Base-by-base conservation (phyloP, 2,797 vertebrate genomes). In the Distichodus sexfasciatus region DNA sequence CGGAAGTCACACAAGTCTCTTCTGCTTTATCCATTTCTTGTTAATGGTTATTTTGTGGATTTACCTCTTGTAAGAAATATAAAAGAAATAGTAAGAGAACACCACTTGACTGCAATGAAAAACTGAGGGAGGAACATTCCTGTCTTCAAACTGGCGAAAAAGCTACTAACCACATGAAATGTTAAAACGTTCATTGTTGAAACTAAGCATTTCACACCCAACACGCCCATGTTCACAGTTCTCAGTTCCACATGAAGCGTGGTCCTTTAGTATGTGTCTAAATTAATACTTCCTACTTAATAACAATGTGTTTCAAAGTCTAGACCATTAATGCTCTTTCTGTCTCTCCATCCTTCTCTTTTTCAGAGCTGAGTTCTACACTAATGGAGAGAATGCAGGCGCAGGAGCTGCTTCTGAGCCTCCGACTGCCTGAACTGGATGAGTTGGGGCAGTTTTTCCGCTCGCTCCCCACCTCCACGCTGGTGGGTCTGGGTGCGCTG, bases 371-470 rank as follows among this genome's bases (percentile, higher is more conserved):
- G 51, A 90, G 90, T 67, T 86, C 94, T 75, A 94, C 92, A 0
- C 86, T 99, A 72, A 90, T 90, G 91, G 95, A 98, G 90, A 98
- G 94, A 91, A 97, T 98, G 95, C 95, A 97, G 87, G 91, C 91
- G 68, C 94, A 94, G 86, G 95, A 98, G 76, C 90, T 97, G 81
- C 88, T 95, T 85, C 90, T 89, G 53, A 91, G 93, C 79, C 87
- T 96, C 85, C 87, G 91, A 76, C 89, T 96, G 62, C 94, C 94
- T 0, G 95, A 97, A 80, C 86, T 96, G 59, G 92, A 94, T 0
- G 94, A 97, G 61, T 87, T 97, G 26, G 90, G 93, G 57, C 94
- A 94, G 78, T 94, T 95, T 64, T 90, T 98, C 76, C 87, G 85
- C 75, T 95, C 91, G 48, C 86, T 98, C 72, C 95, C 96, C 0